These are phyloP conservation scores for Rhincodon typus DNA, from an alignment of 2,797 vertebrate genomes.

Conservation along the genomic window DNA sequence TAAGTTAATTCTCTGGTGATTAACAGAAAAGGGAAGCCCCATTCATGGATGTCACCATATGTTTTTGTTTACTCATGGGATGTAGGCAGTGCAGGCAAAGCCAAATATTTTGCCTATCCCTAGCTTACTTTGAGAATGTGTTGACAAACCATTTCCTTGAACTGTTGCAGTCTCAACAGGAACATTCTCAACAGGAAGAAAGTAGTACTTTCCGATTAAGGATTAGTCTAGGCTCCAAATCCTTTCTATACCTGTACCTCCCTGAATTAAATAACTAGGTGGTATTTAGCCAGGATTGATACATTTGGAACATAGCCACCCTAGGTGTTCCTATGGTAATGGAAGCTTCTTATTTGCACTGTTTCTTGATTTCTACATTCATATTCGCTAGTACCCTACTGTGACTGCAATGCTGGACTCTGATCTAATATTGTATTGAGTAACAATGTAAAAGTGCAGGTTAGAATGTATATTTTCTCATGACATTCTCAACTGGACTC, in stretches of 20 bases:
- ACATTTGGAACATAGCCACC: background rate
- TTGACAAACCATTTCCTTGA: background rate
- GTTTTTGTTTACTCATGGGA: background rate
- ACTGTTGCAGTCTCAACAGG: background rate
- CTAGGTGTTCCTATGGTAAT: background rate
- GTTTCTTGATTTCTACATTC: conserved; percentile 12
- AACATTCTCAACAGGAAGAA: background rate
- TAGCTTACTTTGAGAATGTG: background rate
- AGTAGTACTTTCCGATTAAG: background rate
- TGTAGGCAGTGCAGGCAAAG: background rate
- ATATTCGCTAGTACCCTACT: background rate
- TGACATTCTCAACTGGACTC: background rate
- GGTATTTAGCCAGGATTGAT: background rate
- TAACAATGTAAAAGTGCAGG: background rate
- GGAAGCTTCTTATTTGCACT: background rate
- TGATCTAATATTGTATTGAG: background rate
- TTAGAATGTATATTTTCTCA: background rate
- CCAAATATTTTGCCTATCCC: background rate
- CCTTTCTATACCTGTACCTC: background rate
- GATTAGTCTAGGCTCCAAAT: background rate
- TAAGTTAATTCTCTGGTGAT: background rate
- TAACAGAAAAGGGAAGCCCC: background rate
- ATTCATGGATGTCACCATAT: too few relatives aligned
- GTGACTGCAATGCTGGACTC: background rate
- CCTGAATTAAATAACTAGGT: background rate